Base-by-base conservation (phyloP, 2,797 vertebrate genomes). In the Cuculus canorus region DNA sequence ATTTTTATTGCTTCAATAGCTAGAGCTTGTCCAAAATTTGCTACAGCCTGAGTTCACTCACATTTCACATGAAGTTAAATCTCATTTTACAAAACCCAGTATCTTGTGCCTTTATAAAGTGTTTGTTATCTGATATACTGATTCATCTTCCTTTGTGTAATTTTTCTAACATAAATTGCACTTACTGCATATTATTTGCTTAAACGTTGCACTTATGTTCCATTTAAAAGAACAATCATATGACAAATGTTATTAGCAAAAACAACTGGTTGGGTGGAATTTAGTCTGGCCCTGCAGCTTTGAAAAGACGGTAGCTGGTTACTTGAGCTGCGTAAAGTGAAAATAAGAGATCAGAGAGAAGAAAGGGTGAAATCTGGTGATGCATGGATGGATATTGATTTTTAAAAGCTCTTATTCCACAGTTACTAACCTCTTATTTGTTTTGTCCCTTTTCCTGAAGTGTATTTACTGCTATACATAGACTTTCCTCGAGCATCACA, bases 371-470 rank as follows among this genome's bases (percentile, higher is more conserved):
- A 88, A 66, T 56, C 45, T 80, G 35, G 12, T 75, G 61, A 80
- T 68, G 13, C 30, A 64, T 56, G 28, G 56, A 17, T 43, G 17
- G 24, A 25, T 91, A 94, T 50, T 75, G 76, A 81, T 88, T 95
- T 83, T 64, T 64, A 86, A 86, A 90, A 88, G 39, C 65, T 70
- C 39, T 91, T 82, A 60, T 60, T 91, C 64, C 43, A 60, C 39
- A 88, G 39, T 60, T 94, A 50, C 48, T 88, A 83, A 83, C 61
- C 60, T 85, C 21, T 48, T 92, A 77, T 63, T 94, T 88, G 35
- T 86, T 45, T 94, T 95, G 32, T 84, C 23, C 24, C 9, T 60
- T 21, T 90, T 93, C 23, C 52, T 86, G 35, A 80, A 79, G n/a
- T 39, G 24, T 77, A 60, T 90, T 94, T 88, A 65, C 52, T 84